These are phyloP conservation scores for Autographa pulchrina DNA, from an alignment of 2,888 invertebrate genomes.

Conservation along the genomic window DNA sequence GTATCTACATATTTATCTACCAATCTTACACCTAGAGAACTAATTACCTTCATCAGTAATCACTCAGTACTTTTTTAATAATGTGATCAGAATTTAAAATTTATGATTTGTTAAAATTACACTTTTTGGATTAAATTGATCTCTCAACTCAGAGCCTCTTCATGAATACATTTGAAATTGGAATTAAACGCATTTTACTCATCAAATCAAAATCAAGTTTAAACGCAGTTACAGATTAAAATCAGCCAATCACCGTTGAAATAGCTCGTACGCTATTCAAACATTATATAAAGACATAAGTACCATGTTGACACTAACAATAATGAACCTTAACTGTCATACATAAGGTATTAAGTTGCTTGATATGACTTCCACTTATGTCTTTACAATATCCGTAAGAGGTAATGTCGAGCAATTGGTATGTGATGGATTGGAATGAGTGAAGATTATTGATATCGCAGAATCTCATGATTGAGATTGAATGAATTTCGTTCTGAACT, in stretches of 20 bases:
- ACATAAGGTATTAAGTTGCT: slow-evolving; percentile 15
- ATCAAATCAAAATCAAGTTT: slow-evolving; percentile 33
- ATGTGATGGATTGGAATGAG: slow-evolving; percentile 38
- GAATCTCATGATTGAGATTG: slow-evolving; percentile 2
- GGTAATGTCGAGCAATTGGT: slow-evolving; percentile 55
- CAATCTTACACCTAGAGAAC: too few relatives aligned
- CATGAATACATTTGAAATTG: neutral
- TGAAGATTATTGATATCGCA: slow-evolving; percentile 32
- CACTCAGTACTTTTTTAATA: too few relatives aligned
- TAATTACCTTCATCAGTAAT: too few relatives aligned
- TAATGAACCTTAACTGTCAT: neutral
- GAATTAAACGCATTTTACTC: neutral
- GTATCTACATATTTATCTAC: too few relatives aligned
- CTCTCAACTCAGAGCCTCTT: neutral
- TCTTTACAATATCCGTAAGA: slow-evolving; percentile 10
- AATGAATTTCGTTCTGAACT: neutral
- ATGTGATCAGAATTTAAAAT: too few relatives aligned
- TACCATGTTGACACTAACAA: neutral
- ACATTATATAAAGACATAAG: too few relatives aligned
- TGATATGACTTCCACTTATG: neutral
- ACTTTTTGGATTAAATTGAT: too few relatives aligned
- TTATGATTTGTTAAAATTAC: too few relatives aligned
- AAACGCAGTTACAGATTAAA: slow-evolving; percentile 30
- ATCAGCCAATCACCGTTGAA: slow-evolving; percentile 31
- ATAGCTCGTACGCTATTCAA: neutral